phyloP scores from a whole-genome alignment of 2,888 invertebrate genomes.

The Biston betularia region DNA sequence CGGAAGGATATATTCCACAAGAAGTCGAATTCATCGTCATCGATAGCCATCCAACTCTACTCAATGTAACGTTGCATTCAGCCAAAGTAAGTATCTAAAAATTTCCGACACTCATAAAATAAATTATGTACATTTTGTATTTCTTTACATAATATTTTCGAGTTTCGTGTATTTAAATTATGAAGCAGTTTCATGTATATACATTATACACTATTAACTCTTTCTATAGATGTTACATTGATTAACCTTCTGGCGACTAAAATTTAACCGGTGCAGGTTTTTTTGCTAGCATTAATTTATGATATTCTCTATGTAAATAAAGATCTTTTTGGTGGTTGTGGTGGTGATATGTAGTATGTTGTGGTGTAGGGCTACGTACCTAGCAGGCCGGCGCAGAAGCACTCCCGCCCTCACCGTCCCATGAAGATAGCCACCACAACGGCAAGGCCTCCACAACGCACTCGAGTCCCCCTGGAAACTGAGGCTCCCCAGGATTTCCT shows the following conservation, averaged over 20 bases:
- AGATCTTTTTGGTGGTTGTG: slow-evolving; percentile 22
- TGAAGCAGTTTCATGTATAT: not conserved
- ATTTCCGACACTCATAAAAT: not conserved
- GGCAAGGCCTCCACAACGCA: slow-evolving; percentile 37
- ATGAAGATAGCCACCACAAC: slow-evolving; percentile 43
- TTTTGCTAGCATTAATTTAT: not conserved
- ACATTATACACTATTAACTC: not conserved
- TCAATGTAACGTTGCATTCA: slow-evolving; percentile 93
- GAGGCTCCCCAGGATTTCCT: not conserved
- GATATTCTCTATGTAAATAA: slow-evolving; percentile 31
- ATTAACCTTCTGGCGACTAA: too few species aligned
- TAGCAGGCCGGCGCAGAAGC: slow-evolving; percentile 46
- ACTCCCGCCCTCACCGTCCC: slow-evolving; percentile 42
- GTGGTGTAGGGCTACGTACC: slow-evolving; percentile 64
- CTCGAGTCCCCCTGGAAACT: slow-evolving; percentile 30
- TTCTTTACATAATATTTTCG: not conserved
- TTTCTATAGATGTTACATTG: too few species aligned
- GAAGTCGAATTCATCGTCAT: slow-evolving; percentile 95
- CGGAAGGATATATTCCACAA: slow-evolving; percentile 93
- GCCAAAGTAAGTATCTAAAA: slow-evolving; percentile 90
- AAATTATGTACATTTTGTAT: not conserved
- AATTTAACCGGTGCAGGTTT: not conserved
- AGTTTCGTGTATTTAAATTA: not conserved
- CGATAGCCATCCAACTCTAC: slow-evolving; percentile 93
- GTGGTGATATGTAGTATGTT: slow-evolving; percentile 55